Conservation (phyloP, 2,797 vertebrate genomes). For the Coracias cyanogaster region DNA sequence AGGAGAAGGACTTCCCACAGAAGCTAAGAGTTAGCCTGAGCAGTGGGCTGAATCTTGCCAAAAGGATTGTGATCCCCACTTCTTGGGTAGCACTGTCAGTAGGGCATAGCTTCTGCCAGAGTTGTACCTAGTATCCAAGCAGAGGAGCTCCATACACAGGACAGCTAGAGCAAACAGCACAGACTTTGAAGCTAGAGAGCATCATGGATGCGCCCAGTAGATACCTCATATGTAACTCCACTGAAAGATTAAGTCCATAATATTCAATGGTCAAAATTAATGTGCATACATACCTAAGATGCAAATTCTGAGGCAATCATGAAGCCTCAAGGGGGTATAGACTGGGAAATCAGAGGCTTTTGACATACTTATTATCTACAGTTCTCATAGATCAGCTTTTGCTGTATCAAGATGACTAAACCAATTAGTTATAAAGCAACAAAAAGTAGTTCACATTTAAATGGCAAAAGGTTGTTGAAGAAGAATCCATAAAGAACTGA, state of each 20-base stretch:
- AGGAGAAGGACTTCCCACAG: background rate
- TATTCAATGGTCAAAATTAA: background rate
- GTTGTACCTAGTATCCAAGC: background rate
- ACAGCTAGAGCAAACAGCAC: background rate
- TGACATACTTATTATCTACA: background rate
- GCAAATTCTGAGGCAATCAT: background rate
- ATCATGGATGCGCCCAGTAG: background rate
- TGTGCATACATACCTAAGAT: background rate
- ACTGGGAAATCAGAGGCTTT: background rate
- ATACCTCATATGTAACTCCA: background rate
- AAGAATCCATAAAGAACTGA: background rate
- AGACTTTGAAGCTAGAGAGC: background rate
- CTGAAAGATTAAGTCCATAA: background rate
- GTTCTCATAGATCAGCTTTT: background rate
- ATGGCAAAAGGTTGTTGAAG: background rate
- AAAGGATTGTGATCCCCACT: rapidly evolving
- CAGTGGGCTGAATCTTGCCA: background rate
- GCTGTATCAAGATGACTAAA: background rate
- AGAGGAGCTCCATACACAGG: background rate
- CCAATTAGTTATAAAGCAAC: background rate
- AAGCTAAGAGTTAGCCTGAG: background rate
- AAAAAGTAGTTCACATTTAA: background rate
- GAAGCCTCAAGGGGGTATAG: background rate
- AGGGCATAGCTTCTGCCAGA: background rate
- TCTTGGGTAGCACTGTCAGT: background rate